Base-by-base conservation (phyloP, 35 echinoderm and acorn worm genomes). In the Holothuria glaberrima region DNA sequence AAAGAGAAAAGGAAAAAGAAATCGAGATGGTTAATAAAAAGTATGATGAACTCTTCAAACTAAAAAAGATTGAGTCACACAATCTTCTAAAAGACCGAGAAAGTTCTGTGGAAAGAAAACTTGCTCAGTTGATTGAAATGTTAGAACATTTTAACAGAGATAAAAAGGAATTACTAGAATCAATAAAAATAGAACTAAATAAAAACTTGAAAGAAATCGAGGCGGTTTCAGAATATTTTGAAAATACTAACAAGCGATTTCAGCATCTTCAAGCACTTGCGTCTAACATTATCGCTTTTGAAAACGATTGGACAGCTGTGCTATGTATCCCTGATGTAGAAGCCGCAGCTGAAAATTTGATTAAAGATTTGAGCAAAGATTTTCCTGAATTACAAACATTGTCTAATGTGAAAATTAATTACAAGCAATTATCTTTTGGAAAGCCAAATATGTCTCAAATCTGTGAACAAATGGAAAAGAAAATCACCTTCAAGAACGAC, bases 291-390 rank as follows among this genome's bases (percentile, higher is more conserved):
- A 26, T 81, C n/a, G n/a, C n/a, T n/a, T n/a, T n/a, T n/a, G n/a
- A n/a, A n/a, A n/a, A n/a, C n/a, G n/a, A n/a, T n/a, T n/a, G n/a
- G n/a, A n/a, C n/a, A n/a, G n/a, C n/a, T n/a, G n/a, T n/a, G n/a
- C n/a, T n/a, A n/a, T n/a, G 76, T 81, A 48, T 81, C 0, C 76
- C 76, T 54, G 76, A 81, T 81, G 54, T 81, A 4, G 29, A 22
- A 24, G 38, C 41, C 14, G 76, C 76, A 0, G 13, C 17, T 30
- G 28, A 48, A 58, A 19, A 34, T n/a, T 46, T 81, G 14, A n/a
- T 81, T 28, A 12, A 26, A 25, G 76, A 81, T 0, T 30, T 81
- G 41, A 81, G 22, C 18, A 81, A 54, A 46, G 76, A 81, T 0
- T 52, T 81, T 81, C 76, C 76, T 30, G 18, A 24, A 27, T 32